phyloP scores from a whole-genome alignment of 1,140 invertebrate genomes.

The Ceratina australensis region DNA sequence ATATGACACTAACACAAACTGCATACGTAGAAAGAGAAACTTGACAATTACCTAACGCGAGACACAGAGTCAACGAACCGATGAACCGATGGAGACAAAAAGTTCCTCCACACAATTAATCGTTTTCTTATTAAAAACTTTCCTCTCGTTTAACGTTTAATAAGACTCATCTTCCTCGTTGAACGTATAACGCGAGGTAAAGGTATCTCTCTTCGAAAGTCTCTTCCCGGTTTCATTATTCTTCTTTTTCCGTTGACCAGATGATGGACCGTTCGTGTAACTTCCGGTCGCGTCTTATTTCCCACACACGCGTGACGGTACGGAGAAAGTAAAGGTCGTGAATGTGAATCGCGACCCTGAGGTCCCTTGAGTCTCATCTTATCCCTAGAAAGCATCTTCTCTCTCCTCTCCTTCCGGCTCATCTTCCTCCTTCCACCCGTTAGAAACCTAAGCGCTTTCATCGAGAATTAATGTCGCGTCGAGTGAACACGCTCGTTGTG shows the following conservation, averaged over 20 bases:
- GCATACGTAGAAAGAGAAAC: constrained; percentile 7
- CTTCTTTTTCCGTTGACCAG: too few species aligned
- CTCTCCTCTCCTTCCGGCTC: background rate
- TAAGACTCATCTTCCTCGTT: background rate
- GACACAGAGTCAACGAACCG: background rate
- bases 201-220: constrained; percentile 46
- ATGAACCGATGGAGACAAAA: background rate
- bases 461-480: constrained; percentile 45
- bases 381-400: constrained; percentile 68
- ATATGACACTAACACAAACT: too few species aligned
- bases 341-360: constrained; percentile 64
- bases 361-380: constrained; percentile 58
- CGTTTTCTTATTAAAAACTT: background rate
- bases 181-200: too few species aligned
- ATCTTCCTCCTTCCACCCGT: background rate
- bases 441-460: constrained; percentile 51
- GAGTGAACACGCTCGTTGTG: background rate
- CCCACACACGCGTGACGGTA: background rate
- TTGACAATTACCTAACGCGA: background rate
- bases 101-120: background rate
- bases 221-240: background rate
- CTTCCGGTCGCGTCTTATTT: constrained; percentile 33
- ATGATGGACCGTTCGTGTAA: constrained; percentile 28
- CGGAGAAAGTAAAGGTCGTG: constrained; percentile 71
- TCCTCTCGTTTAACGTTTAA: background rate